Percentiles rank a stretch among this genome's conserved stretches.
Evolutionary conservation across 2,113 vertebrate genomes (phyloP).

Genomic region (Diphyllodes magnificus): DNA sequence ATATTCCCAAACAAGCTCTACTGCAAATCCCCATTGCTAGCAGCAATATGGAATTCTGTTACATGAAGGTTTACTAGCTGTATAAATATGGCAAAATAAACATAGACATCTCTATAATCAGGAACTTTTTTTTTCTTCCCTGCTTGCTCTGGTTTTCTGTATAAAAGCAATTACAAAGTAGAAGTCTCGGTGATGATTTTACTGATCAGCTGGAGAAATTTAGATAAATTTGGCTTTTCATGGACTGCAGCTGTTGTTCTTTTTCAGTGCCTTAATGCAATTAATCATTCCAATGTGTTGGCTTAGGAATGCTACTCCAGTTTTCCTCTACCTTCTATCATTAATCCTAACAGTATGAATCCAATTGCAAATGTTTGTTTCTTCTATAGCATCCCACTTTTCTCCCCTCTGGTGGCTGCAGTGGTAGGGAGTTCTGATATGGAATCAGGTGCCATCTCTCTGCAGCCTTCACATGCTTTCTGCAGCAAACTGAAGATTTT

Average conservation of each 20-base stretch:
- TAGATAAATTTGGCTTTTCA: constrained; percentile 74
- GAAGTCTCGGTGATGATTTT: constrained; percentile 53
- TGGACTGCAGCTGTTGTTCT: constrained; percentile 71
- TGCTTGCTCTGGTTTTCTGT: neutral
- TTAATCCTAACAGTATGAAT: constrained; percentile 66
- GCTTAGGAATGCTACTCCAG: constrained; percentile 38
- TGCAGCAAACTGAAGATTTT: neutral
- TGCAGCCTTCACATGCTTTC: neutral
- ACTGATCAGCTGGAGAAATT: constrained; percentile 73
- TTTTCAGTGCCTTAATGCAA: constrained; percentile 59
- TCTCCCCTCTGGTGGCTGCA: constrained; percentile 7
- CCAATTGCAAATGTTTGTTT: constrained; percentile 53
- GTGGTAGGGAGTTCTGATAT: neutral
- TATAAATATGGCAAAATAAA: neutral
- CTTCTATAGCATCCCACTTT: constrained; percentile 14
- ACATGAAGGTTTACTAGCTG: neutral
- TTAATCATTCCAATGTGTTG: constrained; percentile 68
- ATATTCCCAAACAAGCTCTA: neutral
- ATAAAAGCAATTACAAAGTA: constrained; percentile 8
- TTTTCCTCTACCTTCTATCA: constrained; percentile 56
- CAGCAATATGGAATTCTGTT: neutral
- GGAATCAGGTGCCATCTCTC: neutral
- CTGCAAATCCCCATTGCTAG: neutral
- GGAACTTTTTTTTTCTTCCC: neutral
- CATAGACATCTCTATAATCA: neutral